Percentiles rank a stretch among this genome's conserved stretches.
These are phyloP conservation scores for Rana temporaria DNA, from an alignment of 2,113 vertebrate genomes.

Conservation along the genomic window DNA sequence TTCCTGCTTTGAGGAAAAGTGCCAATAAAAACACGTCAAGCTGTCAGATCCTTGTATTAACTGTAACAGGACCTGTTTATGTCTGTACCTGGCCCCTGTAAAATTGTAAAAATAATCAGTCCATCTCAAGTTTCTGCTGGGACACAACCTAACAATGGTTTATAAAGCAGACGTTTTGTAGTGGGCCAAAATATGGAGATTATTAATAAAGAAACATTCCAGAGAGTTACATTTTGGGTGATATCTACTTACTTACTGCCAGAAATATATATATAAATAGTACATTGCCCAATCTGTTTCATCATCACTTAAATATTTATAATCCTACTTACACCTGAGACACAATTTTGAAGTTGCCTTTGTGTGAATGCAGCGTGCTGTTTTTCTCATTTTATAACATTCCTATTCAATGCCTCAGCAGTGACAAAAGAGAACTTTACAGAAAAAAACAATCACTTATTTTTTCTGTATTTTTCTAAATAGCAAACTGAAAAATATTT, in stretches of 20 bases:
- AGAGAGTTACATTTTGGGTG: slow-evolving; percentile 6
- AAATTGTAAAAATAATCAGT: neutral
- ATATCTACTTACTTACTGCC: slow-evolving; percentile 64
- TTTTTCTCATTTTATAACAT: neutral
- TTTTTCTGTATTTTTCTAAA: too few species aligned
- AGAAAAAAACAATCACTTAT: too few species aligned
- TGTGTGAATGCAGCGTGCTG: slow-evolving; percentile 41
- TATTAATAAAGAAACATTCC: slow-evolving; percentile 17
- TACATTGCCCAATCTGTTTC: slow-evolving; percentile 62
- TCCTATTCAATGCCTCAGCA: neutral
- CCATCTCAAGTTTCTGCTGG: slow-evolving; percentile 1
- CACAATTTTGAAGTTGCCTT: slow-evolving; percentile 68
- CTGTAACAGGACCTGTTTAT: neutral
- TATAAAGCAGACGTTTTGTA: neutral
- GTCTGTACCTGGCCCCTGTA: neutral
- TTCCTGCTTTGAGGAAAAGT: too few species aligned
- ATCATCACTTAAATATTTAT: slow-evolving; percentile 56
- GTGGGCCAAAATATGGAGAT: neutral
- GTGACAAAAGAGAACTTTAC: too few species aligned
- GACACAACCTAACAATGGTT: neutral
- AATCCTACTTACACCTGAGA: slow-evolving; percentile 63
- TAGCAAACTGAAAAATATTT: too few species aligned
- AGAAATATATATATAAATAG: slow-evolving; percentile 56
- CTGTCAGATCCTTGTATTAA: neutral
- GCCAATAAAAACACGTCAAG: too few species aligned